phyloP scores from a whole-genome alignment of 2,797 vertebrate genomes.

The Linurgus olivaceus region DNA sequence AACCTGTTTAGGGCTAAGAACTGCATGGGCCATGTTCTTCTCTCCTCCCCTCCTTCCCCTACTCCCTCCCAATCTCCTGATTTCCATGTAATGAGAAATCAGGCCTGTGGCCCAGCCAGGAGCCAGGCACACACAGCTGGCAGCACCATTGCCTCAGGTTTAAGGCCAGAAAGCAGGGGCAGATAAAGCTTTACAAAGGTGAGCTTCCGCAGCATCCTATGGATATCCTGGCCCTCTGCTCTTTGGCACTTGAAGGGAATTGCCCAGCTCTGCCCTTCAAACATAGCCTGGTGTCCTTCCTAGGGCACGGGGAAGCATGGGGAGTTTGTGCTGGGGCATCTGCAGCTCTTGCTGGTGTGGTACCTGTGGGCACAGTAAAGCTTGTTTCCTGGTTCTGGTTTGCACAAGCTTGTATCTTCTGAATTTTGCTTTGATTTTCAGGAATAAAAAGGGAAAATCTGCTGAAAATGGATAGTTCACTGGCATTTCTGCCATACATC shows the following conservation, averaged over 20 bases:
- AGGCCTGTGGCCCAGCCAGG: neutral
- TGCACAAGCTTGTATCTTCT: neutral
- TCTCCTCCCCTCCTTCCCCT: neutral
- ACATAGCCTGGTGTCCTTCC: neutral
- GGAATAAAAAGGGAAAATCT: neutral
- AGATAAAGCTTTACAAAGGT: neutral
- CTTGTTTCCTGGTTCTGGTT: neutral
- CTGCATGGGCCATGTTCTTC: neutral
- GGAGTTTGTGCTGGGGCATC: neutral
- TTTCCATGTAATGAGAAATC: neutral
- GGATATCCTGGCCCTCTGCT: neutral
- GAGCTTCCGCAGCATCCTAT: neutral
- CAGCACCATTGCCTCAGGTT: neutral
- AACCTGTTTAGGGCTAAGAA: neutral
- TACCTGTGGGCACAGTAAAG: neutral
- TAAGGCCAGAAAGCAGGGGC: neutral
- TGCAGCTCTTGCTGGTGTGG: neutral
- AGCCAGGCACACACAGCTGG: neutral
- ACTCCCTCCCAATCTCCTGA: neutral
- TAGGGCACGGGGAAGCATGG: accelerated
- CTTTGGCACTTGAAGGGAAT: accelerated
- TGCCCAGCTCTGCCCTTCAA: neutral
- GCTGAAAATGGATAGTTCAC: neutral
- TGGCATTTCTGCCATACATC: neutral
- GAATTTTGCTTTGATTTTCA: neutral